A percentile compares a stretch with the other conserved stretches of the same genome.
These are phyloP conservation scores for Corythaeola cristata DNA, from an alignment of 2,113 vertebrate species.

Conservation along the genomic window DNA sequence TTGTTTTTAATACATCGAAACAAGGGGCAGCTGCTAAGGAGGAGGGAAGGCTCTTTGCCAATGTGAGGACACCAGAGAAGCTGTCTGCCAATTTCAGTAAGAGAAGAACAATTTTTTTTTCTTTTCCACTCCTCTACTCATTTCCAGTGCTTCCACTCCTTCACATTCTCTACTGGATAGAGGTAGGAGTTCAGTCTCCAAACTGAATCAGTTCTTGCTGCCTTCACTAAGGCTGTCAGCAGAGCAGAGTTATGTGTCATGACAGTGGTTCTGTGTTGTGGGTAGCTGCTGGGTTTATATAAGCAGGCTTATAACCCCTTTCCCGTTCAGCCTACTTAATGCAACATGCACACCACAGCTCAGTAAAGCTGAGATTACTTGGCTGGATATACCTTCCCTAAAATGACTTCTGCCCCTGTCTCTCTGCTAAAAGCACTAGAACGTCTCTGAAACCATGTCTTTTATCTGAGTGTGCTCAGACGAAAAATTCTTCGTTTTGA, in stretches of 20 bases:
- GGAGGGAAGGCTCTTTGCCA: slow-evolving; percentile 1
- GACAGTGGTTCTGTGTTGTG: not conserved
- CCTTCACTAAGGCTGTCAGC: not conserved
- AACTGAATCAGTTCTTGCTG: not conserved
- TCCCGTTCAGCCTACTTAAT: not conserved
- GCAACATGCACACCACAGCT: not conserved
- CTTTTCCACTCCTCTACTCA: not conserved
- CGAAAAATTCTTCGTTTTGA: not conserved
- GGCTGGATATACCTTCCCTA: not conserved
- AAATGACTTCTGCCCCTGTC: not conserved
- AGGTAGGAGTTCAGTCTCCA: not conserved
- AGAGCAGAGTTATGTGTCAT: not conserved
- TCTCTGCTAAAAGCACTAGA: not conserved
- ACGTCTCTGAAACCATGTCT: not conserved
- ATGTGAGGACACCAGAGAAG: not conserved
- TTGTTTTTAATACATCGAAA: not conserved
- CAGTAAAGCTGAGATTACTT: not conserved
- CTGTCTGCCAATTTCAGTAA: not conserved
- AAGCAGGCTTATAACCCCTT: not conserved
- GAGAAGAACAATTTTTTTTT: not conserved
- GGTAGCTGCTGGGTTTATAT: not conserved
- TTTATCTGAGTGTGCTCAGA: not conserved
- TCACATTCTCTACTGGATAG: not conserved
- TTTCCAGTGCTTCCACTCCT: not conserved
- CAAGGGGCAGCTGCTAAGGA: slow-evolving; percentile 32